Conservation (phyloP, 2,888 invertebrate genomes). For the Thyatira batis region DNA sequence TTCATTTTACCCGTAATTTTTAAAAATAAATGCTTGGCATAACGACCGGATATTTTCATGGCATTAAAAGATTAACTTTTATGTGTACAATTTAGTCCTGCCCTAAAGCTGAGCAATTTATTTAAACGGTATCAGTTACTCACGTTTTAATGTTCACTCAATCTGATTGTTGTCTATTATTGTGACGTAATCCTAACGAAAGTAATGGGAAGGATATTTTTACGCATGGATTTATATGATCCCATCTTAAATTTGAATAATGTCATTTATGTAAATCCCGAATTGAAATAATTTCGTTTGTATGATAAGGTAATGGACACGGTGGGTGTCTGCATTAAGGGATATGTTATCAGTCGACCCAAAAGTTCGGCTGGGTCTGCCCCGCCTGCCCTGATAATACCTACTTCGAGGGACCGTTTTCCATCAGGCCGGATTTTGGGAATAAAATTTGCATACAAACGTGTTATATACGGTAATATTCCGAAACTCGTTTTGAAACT, state of each 20-base stretch:
- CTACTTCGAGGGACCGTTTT: slow-evolving; percentile 60
- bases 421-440: slow-evolving; percentile 70
- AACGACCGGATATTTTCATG: not conserved
- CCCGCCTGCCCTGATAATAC: slow-evolving; percentile 54
- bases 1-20: not conserved
- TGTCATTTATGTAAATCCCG: slow-evolving; percentile 12
- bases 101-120: slow-evolving; percentile 34
- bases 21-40: not conserved
- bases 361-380: slow-evolving; percentile 63
- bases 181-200: not conserved
- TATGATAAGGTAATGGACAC: slow-evolving; percentile 59
- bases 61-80: slow-evolving; percentile 7
- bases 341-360: slow-evolving; percentile 72
- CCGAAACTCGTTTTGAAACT: slow-evolving; percentile 57
- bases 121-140: slow-evolving; percentile 39
- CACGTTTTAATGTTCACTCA: slow-evolving; percentile 46
- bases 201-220: not conserved
- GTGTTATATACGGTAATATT: slow-evolving; percentile 66
- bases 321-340: slow-evolving; percentile 41
- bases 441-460: slow-evolving; percentile 78
- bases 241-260: slow-evolving; percentile 4
- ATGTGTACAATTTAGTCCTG: slow-evolving; percentile 12
- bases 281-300: slow-evolving; percentile 47
- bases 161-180: slow-evolving; percentile 49
- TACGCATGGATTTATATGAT: not conserved